phyloP scores from a whole-genome alignment of 2,797 vertebrate genomes.

The Phalanger gymnotis region DNA sequence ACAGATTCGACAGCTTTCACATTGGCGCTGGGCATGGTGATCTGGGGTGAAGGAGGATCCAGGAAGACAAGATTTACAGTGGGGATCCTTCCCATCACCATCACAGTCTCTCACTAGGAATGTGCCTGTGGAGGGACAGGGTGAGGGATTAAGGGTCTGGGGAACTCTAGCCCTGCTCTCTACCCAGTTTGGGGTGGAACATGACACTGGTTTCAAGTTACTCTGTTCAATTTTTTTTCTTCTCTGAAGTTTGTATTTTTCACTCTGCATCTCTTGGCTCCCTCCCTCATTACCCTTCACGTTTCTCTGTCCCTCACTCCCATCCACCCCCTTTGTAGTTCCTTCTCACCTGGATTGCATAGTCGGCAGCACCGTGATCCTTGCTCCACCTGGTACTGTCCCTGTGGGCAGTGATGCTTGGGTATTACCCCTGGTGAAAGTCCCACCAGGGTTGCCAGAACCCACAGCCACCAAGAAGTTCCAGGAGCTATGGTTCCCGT shows the following conservation, averaged over 20 bases:
- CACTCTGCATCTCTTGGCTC: not conserved
- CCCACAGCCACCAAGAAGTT: conserved; percentile 61
- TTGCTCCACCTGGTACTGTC: conserved; percentile 40
- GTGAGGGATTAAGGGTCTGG: conserved; percentile 1
- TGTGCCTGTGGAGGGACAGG: conserved; percentile 52
- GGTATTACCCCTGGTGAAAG: conserved; percentile 12
- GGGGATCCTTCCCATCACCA: not conserved
- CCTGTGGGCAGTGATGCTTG: conserved; percentile 52
- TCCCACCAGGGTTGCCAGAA: conserved; percentile 62
- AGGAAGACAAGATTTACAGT: conserved; percentile 3
- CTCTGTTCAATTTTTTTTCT: not conserved
- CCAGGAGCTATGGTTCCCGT: conserved; percentile 51
- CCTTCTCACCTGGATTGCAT: conserved; percentile 72
- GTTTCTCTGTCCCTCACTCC: not conserved
- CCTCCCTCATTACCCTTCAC: not conserved
- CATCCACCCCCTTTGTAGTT: not conserved
- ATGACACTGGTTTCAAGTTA: not conserved
- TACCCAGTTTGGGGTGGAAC: not conserved
- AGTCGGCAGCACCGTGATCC: conserved; percentile 62
- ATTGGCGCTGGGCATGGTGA: conserved; percentile 67
- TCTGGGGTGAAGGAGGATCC: conserved; percentile 73
- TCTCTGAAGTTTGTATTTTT: not conserved
- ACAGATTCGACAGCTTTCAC: conserved; percentile 75
- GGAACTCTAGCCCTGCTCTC: not conserved
- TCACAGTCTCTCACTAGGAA: conserved; percentile 69